phyloP scores from a whole-genome alignment of 2,797 vertebrate genomes.

The Artibeus jamaicensis region DNA sequence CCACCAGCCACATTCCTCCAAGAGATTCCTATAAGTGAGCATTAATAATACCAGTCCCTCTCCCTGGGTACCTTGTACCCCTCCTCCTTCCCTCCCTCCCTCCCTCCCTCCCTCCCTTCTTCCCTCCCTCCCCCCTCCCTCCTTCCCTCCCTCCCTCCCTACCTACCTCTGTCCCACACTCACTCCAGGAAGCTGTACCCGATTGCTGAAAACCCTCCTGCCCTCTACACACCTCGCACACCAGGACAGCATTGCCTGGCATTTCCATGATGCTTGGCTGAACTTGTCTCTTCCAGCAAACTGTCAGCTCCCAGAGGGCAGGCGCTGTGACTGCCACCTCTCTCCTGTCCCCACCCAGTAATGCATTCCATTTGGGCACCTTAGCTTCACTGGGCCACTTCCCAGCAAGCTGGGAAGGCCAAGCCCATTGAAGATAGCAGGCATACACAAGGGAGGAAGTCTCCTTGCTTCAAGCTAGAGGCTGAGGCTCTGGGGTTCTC shows the following conservation, averaged over 20 bases:
- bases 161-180: background rate
- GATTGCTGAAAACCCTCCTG: background rate
- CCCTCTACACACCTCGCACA: background rate
- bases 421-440: conserved; percentile 27
- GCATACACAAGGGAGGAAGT: conserved; percentile 27
- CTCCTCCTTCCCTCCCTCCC: background rate
- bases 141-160: background rate
- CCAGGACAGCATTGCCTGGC: background rate
- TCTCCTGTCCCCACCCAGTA: conserved; percentile 37
- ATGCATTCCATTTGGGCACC: background rate
- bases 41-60: conserved; percentile 11
- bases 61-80: background rate
- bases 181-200: background rate
- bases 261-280: conserved; percentile 15
- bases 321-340: conserved; percentile 30
- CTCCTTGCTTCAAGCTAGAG: background rate
- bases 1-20: background rate
- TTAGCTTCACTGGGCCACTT: conserved; percentile 20
- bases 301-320: background rate
- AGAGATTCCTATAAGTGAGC: conserved; percentile 17
- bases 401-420: background rate
- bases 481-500: background rate
- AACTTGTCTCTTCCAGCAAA: conserved; percentile 31
- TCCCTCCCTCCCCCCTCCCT: too few relatives aligned
- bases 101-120: too few relatives aligned